A percentile compares a stretch with the other conserved stretches of the same genome.
These are phyloP conservation scores for Mastacembelus armatus DNA, from an alignment of 2,797 vertebrate genomes.

Conservation along the genomic window DNA sequence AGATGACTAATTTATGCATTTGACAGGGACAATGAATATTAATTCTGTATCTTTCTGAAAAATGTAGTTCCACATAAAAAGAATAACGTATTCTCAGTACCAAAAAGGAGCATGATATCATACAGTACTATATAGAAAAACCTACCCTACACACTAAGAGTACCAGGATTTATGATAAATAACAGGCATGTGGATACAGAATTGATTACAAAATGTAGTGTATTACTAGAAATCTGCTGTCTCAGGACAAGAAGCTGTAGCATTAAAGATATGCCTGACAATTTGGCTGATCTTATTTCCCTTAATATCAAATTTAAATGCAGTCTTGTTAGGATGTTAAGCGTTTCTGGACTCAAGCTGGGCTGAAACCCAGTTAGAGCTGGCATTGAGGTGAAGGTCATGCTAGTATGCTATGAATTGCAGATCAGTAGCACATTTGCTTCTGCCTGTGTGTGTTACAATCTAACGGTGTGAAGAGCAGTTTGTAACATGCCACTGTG, in stretches of 20 bases:
- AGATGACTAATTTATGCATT: not conserved
- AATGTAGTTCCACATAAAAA: too few relatives aligned
- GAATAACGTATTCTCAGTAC: too few relatives aligned
- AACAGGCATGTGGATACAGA: slow-evolving; percentile 1
- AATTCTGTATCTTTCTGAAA: too few relatives aligned
- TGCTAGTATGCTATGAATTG: slow-evolving; percentile 48
- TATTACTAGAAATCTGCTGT: slow-evolving; percentile 1
- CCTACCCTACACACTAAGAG: too few relatives aligned
- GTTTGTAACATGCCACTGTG: slow-evolving; percentile 25
- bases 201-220: not conserved
- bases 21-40: too few relatives aligned
- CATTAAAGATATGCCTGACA: not conserved
- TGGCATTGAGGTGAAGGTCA: slow-evolving; percentile 64
- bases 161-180: too few relatives aligned
- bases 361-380: slow-evolving; percentile 15
- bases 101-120: too few relatives aligned
- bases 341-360: slow-evolving; percentile 9
- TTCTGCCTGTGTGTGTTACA: slow-evolving; percentile 56
- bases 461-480: slow-evolving; percentile 44
- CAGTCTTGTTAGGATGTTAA: slow-evolving; percentile 1
- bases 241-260: not conserved
- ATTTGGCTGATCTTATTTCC: slow-evolving; percentile 1
- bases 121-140: too few relatives aligned
- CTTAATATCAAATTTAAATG: not conserved
- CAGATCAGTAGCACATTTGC: slow-evolving; percentile 52